Conservation (phyloP, 1,140 invertebrate genomes). For the Galleria mellonella region DNA sequence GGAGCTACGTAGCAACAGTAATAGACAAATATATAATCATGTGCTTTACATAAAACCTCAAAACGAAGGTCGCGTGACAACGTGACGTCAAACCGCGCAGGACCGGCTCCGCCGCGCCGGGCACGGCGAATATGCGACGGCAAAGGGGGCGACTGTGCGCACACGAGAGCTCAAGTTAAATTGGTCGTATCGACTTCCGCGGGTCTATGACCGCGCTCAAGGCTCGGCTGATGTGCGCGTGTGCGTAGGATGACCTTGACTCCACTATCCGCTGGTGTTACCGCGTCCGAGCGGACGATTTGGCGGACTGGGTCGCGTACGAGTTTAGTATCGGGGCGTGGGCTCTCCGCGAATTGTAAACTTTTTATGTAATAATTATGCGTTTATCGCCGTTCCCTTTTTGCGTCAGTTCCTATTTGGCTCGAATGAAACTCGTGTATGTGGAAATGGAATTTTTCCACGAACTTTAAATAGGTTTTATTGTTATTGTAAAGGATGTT, state of each 20-base stretch:
- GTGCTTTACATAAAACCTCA: slow-evolving; percentile 53
- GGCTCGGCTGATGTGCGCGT: slow-evolving; percentile 50
- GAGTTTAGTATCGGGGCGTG: too few species aligned
- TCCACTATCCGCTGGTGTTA: slow-evolving; percentile 38
- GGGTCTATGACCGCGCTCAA: slow-evolving; percentile 53
- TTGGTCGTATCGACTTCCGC: slow-evolving; percentile 48
- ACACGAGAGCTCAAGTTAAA: slow-evolving; percentile 16
- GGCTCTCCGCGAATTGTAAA: not conserved
- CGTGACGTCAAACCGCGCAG: slow-evolving; percentile 21
- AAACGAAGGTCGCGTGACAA: slow-evolving; percentile 59
- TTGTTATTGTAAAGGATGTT: too few species aligned
- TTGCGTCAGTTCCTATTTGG: too few species aligned
- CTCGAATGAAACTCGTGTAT: too few species aligned
- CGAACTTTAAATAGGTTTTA: too few species aligned
- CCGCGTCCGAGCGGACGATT: slow-evolving; percentile 15
- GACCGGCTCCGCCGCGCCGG: slow-evolving; percentile 15
- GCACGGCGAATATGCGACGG: not conserved
- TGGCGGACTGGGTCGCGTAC: slow-evolving; percentile 9
- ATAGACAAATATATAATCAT: slow-evolving; percentile 14
- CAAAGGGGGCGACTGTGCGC: not conserved
- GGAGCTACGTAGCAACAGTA: slow-evolving; percentile 8
- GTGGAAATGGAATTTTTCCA: too few species aligned
- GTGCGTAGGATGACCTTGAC: slow-evolving; percentile 50
- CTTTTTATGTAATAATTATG: too few species aligned
- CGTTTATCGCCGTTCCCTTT: too few species aligned